These are phyloP conservation scores for Montipora foliosa DNA, from an alignment of 64 coral and sea anemone species.

Conservation along the genomic window DNA sequence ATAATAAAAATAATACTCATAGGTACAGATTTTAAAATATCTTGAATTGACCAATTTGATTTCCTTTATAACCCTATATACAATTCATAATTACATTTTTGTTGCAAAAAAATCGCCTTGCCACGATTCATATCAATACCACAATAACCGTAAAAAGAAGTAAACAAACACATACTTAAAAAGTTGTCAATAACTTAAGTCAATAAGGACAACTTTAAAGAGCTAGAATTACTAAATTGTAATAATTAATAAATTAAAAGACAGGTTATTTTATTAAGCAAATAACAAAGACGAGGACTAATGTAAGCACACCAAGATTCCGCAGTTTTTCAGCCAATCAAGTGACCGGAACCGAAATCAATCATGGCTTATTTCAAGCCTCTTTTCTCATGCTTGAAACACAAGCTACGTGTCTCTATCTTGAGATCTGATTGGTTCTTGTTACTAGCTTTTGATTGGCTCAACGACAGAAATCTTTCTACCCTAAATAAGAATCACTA, in stretches of 20 bases:
- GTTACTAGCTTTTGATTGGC: neutral
- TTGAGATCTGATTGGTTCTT: neutral
- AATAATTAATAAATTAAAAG: no score
- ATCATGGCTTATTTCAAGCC: neutral
- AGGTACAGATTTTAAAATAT: neutral
- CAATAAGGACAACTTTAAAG: neutral
- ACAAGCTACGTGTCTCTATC: neutral
- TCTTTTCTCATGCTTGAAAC: neutral
- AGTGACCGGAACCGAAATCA: neutral
- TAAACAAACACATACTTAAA: neutral
- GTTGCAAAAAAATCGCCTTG: neutral
- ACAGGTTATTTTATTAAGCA: no score
- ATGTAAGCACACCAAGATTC: no score
- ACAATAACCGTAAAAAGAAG: neutral
- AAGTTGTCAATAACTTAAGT: neutral
- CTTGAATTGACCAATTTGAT: neutral
- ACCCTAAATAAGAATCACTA: neutral
- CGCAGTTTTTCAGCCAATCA: neutral
- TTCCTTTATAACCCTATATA: neutral
- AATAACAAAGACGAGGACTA: no score
- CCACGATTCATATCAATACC: neutral
- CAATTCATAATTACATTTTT: neutral
- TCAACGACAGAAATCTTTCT: neutral
- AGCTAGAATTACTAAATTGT: no score
- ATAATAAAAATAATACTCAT: neutral